Conservation (phyloP, 1,140 invertebrate genomes). For the Papilio helenus region DNA sequence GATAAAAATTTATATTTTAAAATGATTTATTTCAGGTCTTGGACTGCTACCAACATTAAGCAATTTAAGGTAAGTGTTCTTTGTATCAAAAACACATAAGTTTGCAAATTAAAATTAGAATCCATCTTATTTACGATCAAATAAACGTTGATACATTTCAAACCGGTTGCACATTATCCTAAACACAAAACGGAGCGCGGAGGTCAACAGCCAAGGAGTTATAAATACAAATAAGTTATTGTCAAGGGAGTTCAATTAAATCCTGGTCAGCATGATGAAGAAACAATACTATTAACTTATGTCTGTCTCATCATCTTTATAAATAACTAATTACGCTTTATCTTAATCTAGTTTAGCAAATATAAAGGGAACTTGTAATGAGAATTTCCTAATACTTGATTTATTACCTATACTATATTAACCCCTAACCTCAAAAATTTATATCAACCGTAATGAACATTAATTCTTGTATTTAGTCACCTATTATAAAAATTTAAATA, state of each 20-base stretch:
- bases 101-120: conserved; percentile 6
- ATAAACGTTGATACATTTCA: conserved; percentile 12
- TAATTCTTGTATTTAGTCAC: background rate
- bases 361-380: no score
- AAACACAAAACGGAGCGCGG: conserved; percentile 26
- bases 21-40: conserved; percentile 86
- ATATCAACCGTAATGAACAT: background rate
- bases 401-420: background rate
- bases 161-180: conserved; percentile 17
- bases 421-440: no score
- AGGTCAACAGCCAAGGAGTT: conserved; percentile 11
- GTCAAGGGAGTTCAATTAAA: conserved; percentile 5
- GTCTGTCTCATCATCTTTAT: background rate
- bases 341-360: no score
- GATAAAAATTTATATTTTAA: background rate
- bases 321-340: background rate
- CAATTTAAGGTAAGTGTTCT: conserved; percentile 88
- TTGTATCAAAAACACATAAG: background rate
- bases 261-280: background rate
- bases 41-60: conserved; percentile 91
- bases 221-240: conserved; percentile 17
- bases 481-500: background rate
- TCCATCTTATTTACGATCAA: background rate
- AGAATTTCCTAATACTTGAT: no score
- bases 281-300: background rate